Percentiles rank a stretch among this genome's conserved stretches.
These are phyloP conservation scores for Trichonephila clavata DNA, from an alignment of 1,140 invertebrate species.

Conservation along the genomic window DNA sequence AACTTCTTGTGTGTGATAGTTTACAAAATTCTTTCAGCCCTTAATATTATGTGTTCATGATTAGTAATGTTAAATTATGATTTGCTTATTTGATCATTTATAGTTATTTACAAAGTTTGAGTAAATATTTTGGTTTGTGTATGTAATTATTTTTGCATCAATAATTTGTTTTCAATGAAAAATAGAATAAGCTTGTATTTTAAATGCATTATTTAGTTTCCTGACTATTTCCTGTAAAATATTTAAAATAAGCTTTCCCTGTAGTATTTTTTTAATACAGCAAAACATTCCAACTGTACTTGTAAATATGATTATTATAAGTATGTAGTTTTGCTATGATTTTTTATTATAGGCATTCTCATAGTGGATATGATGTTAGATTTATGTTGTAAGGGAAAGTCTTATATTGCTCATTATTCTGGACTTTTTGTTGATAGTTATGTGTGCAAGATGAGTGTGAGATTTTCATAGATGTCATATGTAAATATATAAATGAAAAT, in stretches of 20 bases:
- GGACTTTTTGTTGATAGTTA: background rate
- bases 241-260: background rate
- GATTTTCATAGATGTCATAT: constrained; percentile 15
- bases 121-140: background rate
- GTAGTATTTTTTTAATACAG: background rate
- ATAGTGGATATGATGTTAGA: background rate
- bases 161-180: background rate
- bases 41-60: too few relatives aligned
- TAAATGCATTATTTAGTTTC: background rate
- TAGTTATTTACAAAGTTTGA: background rate
- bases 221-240: background rate
- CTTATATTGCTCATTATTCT: constrained; percentile 15
- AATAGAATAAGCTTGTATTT: background rate
- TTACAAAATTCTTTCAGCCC: too few relatives aligned
- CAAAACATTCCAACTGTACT: constrained; percentile 27
- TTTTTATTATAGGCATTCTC: background rate
- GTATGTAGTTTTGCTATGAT: constrained; percentile 17
- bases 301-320: constrained; percentile 23
- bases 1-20: too few relatives aligned
- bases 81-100: background rate
- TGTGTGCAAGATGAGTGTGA: background rate
- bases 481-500: constrained; percentile 22
- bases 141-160: background rate
- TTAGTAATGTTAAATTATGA: too few relatives aligned
- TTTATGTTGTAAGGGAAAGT: constrained; percentile 4